A percentile compares a stretch with the other conserved stretches of the same genome.
Evolutionary conservation across 2,797 vertebrate species (phyloP).

Genomic region (Chelon auratus): DNA sequence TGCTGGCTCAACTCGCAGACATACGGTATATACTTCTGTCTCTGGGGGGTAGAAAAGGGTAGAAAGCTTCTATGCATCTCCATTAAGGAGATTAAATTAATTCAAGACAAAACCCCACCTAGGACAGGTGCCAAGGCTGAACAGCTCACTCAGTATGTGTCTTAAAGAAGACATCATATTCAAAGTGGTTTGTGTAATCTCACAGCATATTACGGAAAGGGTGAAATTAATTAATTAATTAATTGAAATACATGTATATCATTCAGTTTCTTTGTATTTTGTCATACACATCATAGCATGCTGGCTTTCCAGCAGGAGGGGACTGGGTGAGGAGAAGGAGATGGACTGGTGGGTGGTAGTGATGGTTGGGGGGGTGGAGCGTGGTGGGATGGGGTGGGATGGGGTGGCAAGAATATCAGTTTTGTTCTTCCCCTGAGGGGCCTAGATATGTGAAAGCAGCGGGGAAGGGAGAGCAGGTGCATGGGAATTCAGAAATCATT

Average conservation of each 20-base stretch:
- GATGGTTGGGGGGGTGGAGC: constrained; percentile 42
- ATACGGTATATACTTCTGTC: constrained; percentile 26
- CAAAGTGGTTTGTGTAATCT: constrained; percentile 24
- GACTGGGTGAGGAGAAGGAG: constrained; percentile 32
- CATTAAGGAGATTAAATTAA: constrained; percentile 48
- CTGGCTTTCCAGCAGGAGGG: constrained; percentile 46
- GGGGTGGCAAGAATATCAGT: constrained; percentile 53
- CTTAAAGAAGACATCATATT: constrained; percentile 13
- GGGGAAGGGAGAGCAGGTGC: constrained; percentile 76
- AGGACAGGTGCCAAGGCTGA: constrained; percentile 52
- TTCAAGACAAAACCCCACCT: constrained; percentile 65
- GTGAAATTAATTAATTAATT: constrained; percentile 14
- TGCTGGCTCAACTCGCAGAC: constrained; percentile 46
- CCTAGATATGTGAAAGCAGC: constrained; percentile 54
- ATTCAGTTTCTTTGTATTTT: constrained; percentile 25
- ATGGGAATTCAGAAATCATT: constrained; percentile 76
- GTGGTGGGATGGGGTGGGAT: constrained; percentile 28
- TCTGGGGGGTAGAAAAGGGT: constrained; percentile 16
- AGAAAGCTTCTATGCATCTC: constrained; percentile 30
- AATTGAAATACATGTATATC: neutral
- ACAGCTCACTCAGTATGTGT: constrained; percentile 19
- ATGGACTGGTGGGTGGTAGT: constrained; percentile 37
- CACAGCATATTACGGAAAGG: neutral
- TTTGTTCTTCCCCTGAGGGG: constrained; percentile 59
- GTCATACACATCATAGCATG: constrained; percentile 23